Evolutionary conservation across 2,888 invertebrate genomes (phyloP), one percentile per base, ranked within the genome.

Genomic region (Geotrupes spiniger): DNA sequence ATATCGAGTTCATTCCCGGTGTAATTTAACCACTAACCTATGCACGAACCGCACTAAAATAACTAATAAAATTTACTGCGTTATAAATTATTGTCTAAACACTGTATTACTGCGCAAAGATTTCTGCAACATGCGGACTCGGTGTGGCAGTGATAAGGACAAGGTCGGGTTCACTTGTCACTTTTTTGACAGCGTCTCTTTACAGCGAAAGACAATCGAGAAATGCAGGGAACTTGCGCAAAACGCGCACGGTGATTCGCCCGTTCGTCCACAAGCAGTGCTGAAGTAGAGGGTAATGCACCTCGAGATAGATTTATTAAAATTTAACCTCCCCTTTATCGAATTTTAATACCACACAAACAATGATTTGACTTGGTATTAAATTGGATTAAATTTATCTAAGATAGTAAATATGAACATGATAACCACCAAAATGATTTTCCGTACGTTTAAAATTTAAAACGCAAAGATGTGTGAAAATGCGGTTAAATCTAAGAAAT

Each of bases 1-100:
- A 77, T 77, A 81, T 78, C 75, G 74, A 74, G 77, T 78, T 78
- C 82, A 82, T 82, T 79, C 79, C 80, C 77, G 75, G 43, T 40
- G 6, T 29, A 50, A 46, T 50, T 36, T 40, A 42, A 31, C 14
- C 49, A 49, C 49, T 47, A 36, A 42, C 41, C 33, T 42, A 12
- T 2, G 25, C n/a, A 26, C 17, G 16, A 21, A 33, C 44, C 2
- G 44, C 33, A 33, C 33, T 33, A 5, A 8, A 4, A 33, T 33
- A 14, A 33, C 6, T 21, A 4, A 21, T 21, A 6, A 21, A 4
- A 21, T 21, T 21, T 21, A 21, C 21, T 21, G 21, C 6, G 36
- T 27, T 17, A 26, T 26, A 26, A 39, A 26, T 38, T 17, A 27
- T 21, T 46, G 15, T 40, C 36, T 40, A 40, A 21, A 15, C 10